Evolutionary conservation across 2,888 invertebrate species (phyloP).

Genomic region (Theretra japonica): DNA sequence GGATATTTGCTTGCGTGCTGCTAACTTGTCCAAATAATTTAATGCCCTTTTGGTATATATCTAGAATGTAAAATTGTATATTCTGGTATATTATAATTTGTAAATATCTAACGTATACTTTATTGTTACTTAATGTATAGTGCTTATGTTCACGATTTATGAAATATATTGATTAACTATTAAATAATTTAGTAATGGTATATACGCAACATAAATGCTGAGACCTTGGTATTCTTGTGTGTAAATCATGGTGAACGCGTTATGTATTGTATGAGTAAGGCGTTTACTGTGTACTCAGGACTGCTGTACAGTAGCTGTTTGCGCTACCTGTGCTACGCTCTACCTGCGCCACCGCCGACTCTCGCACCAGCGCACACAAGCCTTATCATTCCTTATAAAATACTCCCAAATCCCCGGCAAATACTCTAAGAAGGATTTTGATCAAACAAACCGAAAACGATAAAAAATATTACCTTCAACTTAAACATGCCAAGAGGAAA

Average conservation of each 20-base stretch:
- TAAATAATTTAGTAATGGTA: neutral
- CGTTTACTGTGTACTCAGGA: constrained; percentile 82
- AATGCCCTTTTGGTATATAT: neutral
- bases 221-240: neutral
- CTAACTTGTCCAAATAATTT: neutral
- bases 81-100: no score
- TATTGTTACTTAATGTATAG: neutral
- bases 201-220: neutral
- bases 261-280: constrained; percentile 60
- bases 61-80: neutral
- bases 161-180: neutral
- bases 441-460: constrained; percentile 67
- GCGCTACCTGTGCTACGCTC: constrained; percentile 82
- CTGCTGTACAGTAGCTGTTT: constrained; percentile 73
- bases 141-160: neutral
- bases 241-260: constrained; percentile 49
- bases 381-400: constrained; percentile 76
- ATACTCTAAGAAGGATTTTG: constrained; percentile 62
- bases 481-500: constrained; percentile 33
- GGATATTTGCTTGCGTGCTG: neutral
- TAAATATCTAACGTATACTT: neutral
- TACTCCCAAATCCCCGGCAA: constrained; percentile 71
- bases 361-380: constrained; percentile 57
- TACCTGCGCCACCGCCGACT: constrained; percentile 52
- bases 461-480: constrained; percentile 48